Evolutionary conservation across 2,113 vertebrate genomes (phyloP).

Genomic region (Strix uralensis): DNA sequence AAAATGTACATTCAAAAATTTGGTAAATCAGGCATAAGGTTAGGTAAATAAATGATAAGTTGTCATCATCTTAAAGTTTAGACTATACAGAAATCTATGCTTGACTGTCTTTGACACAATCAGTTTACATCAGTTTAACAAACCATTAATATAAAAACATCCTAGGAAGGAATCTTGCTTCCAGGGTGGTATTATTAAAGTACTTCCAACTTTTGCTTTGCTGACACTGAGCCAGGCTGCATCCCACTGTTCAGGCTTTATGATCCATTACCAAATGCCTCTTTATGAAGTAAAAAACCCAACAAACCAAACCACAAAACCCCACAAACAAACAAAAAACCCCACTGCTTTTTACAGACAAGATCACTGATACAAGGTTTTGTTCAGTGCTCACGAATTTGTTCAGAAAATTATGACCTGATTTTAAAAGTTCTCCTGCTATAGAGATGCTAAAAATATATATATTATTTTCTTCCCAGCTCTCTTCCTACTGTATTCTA

Average conservation of each 20-base stretch:
- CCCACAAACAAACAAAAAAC: background rate
- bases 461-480: background rate
- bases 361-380: background rate
- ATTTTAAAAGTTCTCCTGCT: background rate
- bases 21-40: background rate
- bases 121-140: background rate
- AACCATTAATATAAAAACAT: constrained; percentile 10
- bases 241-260: background rate
- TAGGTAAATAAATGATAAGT: background rate
- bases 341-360: background rate
- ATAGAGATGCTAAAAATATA: background rate
- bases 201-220: background rate
- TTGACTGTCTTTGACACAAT: background rate
- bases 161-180: background rate
- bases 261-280: background rate
- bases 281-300: background rate
- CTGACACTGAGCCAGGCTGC: background rate
- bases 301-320: background rate
- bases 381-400: background rate
- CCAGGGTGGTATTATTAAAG: background rate
- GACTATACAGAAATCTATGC: background rate
- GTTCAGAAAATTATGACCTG: background rate
- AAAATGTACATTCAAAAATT: background rate
- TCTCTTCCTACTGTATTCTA: background rate
- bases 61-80: background rate